Evolutionary conservation across 2,888 invertebrate species (phyloP).

Genomic region (Apotomis turbidana): DNA sequence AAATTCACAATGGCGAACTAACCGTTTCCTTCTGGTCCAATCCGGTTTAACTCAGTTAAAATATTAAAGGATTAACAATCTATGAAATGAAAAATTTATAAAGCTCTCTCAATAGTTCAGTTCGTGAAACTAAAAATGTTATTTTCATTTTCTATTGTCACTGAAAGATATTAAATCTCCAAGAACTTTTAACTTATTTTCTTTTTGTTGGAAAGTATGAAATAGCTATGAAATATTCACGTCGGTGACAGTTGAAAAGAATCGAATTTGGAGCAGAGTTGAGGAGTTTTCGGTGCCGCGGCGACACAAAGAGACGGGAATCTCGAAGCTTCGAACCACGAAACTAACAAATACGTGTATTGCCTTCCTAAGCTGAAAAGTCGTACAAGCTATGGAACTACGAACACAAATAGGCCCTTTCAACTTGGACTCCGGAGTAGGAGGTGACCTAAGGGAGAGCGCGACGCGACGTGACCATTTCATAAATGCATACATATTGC

Average conservation of each 20-base stretch:
- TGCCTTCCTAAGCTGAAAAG: slow-evolving; percentile 36
- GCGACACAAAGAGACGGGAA: slow-evolving; percentile 47
- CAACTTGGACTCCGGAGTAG: not conserved
- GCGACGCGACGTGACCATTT: slow-evolving; percentile 29
- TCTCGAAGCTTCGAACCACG: slow-evolving; percentile 43
- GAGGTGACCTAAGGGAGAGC: slow-evolving; percentile 18
- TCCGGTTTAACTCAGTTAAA: not conserved
- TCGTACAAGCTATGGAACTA: slow-evolving; percentile 24
- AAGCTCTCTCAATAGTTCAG: not conserved
- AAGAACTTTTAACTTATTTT: slow-evolving; percentile 63
- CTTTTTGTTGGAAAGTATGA: slow-evolving; percentile 52
- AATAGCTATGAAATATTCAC: slow-evolving; percentile 64
- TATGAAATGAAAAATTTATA: not conserved
- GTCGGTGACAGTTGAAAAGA: slow-evolving; percentile 66
- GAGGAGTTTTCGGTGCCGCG: slow-evolving; percentile 33
- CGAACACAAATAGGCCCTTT: not conserved
- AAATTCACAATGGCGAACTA: no score
- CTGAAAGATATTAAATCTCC: slow-evolving; percentile 58
- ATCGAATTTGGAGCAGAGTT: slow-evolving; percentile 61
- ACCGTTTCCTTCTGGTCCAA: no score
- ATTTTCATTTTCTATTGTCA: slow-evolving; percentile 50
- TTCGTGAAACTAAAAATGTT: slow-evolving; percentile 9
- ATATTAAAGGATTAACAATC: not conserved
- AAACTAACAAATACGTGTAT: slow-evolving; percentile 53
- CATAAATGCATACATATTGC: slow-evolving; percentile 17